Conservation (phyloP, 2,888 invertebrate species). For the Lutraria lutraria region DNA sequence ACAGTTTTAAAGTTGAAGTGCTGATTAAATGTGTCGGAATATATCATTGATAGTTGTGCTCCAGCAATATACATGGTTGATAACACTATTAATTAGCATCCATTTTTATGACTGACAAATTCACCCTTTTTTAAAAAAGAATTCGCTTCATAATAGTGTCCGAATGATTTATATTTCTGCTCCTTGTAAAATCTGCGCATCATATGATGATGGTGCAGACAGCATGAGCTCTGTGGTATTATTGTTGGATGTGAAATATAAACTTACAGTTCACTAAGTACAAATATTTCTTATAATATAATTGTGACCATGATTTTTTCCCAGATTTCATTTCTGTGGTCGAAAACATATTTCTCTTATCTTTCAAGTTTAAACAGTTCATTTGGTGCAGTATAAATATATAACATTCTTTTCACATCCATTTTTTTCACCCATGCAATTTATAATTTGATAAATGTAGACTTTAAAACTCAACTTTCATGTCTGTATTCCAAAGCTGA, state of each 20-base stretch:
- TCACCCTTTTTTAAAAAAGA: no score
- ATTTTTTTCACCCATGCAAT: constrained; percentile 1
- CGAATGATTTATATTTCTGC: no score
- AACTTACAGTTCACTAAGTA: neutral
- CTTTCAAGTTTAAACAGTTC: constrained; percentile 1
- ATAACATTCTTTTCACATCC: neutral
- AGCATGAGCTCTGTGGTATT: no score
- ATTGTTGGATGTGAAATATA: neutral
- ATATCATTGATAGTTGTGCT: no score
- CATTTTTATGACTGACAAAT: no score
- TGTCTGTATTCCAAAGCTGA: constrained; percentile 5
- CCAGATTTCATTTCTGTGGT: neutral
- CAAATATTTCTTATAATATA: neutral
- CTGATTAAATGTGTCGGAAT: no score
- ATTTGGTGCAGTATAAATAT: neutral
- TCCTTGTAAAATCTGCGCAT: no score
- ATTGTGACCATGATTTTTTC: neutral
- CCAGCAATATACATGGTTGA: no score
- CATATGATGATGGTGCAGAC: no score
- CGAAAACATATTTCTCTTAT: neutral
- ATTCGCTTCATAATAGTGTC: no score
- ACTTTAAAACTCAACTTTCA: neutral
- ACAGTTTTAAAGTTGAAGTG: no score
- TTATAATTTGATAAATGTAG: constrained; percentile 14
- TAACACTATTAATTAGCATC: no score